These are phyloP conservation scores for Aurelia coerulea DNA, from an alignment of 30 jellyfish, hydroid and myxozoan species.

Conservation along the genomic window DNA sequence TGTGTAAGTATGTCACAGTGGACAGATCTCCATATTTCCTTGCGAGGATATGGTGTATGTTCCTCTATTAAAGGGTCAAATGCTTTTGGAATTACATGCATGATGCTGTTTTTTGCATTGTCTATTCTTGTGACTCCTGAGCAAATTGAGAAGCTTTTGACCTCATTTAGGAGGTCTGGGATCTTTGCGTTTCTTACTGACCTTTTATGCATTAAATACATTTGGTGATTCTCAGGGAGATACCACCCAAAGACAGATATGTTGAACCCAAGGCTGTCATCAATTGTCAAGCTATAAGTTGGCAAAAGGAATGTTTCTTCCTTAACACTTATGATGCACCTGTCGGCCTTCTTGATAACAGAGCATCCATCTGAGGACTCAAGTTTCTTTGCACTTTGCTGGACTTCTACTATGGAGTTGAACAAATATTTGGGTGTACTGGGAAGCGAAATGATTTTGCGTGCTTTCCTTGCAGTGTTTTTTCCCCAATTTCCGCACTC, in stretches of 20 bases:
- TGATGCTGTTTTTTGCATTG: not conserved
- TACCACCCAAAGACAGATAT: constrained; percentile 9
- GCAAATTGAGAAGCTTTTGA: not conserved
- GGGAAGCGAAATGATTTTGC: not conserved
- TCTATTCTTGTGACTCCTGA: not conserved
- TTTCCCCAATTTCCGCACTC: not conserved
- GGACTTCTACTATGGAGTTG: not conserved
- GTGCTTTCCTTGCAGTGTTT: not conserved
- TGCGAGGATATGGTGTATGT: not conserved
- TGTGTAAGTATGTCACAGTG: constrained; percentile 17
- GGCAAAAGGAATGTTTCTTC: not conserved
- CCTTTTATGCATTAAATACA: not conserved
- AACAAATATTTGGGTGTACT: not conserved
- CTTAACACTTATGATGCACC: not conserved
- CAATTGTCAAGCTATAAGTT: not conserved
- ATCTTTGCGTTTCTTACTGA: constrained; percentile 1
- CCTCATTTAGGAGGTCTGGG: not conserved
- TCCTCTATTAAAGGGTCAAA: constrained; percentile 19
- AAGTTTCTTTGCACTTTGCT: not conserved
- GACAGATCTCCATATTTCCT: not conserved
- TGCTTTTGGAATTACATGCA: constrained; percentile 19
- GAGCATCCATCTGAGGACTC: not conserved
- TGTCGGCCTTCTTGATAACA: not conserved
- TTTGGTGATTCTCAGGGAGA: constrained; percentile 21
- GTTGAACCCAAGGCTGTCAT: constrained; percentile 28